These are phyloP conservation scores for Penaeus monodon DNA, from an alignment of 2,888 invertebrate genomes.

Conservation along the genomic window DNA sequence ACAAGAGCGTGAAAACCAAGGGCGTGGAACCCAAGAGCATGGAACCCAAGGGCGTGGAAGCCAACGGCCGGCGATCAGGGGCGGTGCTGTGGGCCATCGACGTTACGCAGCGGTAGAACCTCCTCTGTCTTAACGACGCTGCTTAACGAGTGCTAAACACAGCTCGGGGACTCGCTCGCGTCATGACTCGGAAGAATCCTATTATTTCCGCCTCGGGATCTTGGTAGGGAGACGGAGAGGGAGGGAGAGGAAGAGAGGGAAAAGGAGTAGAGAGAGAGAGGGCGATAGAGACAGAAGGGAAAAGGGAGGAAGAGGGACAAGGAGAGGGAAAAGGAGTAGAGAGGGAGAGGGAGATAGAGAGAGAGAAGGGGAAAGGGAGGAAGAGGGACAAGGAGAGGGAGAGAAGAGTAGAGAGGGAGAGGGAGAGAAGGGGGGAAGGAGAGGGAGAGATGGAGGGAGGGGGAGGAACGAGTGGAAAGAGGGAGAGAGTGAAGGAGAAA, in stretches of 20 bases:
- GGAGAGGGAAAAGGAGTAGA: neutral
- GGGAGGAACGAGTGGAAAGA: neutral
- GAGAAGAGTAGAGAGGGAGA: neutral
- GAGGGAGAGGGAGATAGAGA: no score
- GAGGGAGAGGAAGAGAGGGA: neutral
- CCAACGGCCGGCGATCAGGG: neutral
- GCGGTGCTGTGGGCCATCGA: no score
- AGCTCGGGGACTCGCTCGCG: no score
- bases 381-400: neutral
- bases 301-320: no score
- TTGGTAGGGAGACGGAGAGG: conserved; percentile 20
- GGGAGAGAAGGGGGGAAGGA: neutral
- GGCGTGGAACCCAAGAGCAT: neutral
- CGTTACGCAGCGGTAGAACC: no score
- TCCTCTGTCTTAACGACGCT: neutral
- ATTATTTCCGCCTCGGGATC: neutral
- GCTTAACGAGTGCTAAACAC: no score
- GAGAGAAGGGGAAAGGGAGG: no score
- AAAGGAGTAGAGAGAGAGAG: neutral
- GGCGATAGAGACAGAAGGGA: neutral
- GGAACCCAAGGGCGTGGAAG: neutral
- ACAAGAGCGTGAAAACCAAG: no score
- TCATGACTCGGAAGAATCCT: neutral
- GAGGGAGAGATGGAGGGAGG: neutral
- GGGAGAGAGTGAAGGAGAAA: neutral